phyloP scores from a whole-genome alignment of 2,888 invertebrate species.

The Cantharis flavilabris region DNA sequence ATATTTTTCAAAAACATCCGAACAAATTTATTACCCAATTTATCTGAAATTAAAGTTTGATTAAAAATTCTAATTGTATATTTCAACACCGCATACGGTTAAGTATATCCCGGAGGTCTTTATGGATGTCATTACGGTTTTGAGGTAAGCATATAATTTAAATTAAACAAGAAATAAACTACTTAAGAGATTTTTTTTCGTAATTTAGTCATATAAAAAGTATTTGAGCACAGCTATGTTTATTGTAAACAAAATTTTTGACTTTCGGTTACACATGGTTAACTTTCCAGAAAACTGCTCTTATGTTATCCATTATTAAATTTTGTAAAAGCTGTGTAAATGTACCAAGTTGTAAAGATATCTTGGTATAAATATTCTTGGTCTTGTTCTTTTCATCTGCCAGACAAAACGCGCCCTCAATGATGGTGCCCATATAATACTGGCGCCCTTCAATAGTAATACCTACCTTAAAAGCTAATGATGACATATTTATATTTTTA shows the following conservation, averaged over 20 bases:
- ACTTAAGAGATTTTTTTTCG: neutral
- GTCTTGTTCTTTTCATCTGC: neutral
- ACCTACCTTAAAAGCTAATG: neutral
- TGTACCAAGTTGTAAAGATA: neutral
- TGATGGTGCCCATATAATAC: neutral
- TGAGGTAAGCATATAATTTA: neutral
- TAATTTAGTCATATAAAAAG: neutral
- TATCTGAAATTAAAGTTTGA: neutral
- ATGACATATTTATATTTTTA: neutral
- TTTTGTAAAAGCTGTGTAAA: neutral
- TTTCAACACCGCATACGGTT: neutral
- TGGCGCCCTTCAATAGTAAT: neutral
- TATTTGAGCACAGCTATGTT: neutral
- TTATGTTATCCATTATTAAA: neutral
- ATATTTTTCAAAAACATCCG: neutral
- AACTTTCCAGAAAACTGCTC: neutral
- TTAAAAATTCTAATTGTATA: slow-evolving; percentile 3
- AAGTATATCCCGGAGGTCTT: neutral
- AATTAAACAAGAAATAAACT: neutral
- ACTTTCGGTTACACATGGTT: neutral
- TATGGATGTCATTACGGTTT: neutral
- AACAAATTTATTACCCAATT: neutral
- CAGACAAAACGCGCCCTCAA: neutral
- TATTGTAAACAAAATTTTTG: neutral
- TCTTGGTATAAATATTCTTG: neutral